Evolutionary conservation across 2,888 invertebrate species (phyloP), one percentile per base, ranked within the genome.

Genomic region (Euzophera pinguis): DNA sequence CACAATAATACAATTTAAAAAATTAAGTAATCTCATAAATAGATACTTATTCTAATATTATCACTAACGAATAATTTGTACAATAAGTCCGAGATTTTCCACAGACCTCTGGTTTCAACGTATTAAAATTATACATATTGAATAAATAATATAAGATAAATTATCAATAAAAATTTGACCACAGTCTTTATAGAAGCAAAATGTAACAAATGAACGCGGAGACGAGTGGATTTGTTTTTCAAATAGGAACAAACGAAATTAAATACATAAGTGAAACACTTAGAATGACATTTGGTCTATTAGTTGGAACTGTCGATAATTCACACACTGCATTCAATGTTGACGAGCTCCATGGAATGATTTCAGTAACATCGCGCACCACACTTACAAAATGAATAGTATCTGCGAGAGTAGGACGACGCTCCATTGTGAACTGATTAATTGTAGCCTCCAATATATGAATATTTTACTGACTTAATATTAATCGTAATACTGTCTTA

Each of bases 11-110:
- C 76, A 83, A 64, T 78, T 75, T 69, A 71, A 74, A 67, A 75
- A 72, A 78, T 79, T 85, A 86, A 79, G 78, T 90, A 88, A 90
- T 90, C 88, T 90, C 89, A 90, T 90, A 89, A 90, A 89, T 88
- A 88, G 76, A 78, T 71, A 74, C 72, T 71, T 87, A 84, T 68
- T 55, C 76, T 84, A 84, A 64, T 62, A 64, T 74, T 77, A 79
- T 63, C 69, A 63, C 74, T 84, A 84, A 65, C 76, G 83, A 84
- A 81, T 81, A 84, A 87, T 89, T 90, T 90, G 89, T 90, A 90
- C 88, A 90, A 84, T 81, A 75, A 72, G 75, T 81, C 82, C 78
- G 84, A 81, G 77, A 76, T 72, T 70, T 64, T 61, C 62, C 70
- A 71, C 81, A 78, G 78, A 81, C 69, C 61, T 71, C 73, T 76